A percentile compares a stretch with the other conserved stretches of the same genome.
Evolutionary conservation across 2,113 vertebrate genomes (phyloP).

Genomic region (Tyto alba): DNA sequence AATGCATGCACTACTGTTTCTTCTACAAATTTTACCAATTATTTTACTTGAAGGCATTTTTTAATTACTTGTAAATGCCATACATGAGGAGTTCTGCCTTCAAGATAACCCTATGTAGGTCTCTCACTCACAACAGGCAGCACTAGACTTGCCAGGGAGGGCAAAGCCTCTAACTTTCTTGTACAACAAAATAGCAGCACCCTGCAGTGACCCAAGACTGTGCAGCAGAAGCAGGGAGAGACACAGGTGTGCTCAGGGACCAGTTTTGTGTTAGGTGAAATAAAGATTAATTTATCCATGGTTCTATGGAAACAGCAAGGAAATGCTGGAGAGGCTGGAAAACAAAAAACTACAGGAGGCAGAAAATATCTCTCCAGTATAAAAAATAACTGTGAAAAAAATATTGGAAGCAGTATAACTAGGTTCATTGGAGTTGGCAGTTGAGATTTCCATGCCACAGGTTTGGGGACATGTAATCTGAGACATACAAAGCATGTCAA

Average conservation of each 20-base stretch:
- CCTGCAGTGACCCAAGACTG: accelerated
- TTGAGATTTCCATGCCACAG: background rate
- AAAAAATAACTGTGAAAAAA: background rate
- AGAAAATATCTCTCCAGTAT: background rate
- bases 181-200: background rate
- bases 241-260: background rate
- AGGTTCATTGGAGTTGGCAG: background rate
- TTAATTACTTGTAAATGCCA: background rate
- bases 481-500: background rate
- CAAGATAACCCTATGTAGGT: background rate
- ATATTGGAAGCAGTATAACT: background rate
- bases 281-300: background rate
- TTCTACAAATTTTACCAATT: background rate
- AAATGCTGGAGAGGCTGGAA: background rate
- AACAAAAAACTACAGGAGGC: background rate
- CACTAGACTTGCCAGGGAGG: background rate
- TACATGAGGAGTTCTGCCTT: background rate
- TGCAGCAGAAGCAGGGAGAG: background rate
- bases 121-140: background rate
- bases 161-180: background rate
- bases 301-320: background rate
- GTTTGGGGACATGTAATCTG: background rate
- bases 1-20: background rate
- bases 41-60: background rate
- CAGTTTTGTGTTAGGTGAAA: background rate